Base-by-base conservation (phyloP, 2,113 vertebrate genomes). In the Ammodramus savannarum region DNA sequence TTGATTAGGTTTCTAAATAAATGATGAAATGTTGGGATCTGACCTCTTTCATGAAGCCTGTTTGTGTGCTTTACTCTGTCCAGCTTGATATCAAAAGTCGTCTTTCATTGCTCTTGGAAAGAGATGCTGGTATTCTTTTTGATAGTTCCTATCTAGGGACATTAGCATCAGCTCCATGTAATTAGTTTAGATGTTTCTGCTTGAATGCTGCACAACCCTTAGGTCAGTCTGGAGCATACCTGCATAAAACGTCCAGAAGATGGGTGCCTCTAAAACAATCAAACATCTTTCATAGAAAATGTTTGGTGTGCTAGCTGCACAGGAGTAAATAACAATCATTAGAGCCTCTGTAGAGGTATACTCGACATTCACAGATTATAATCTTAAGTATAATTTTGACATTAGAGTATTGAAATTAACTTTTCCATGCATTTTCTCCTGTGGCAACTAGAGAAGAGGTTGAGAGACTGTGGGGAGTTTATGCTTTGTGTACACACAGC, bases 131-230 rank as follows among this genome's bases (percentile, higher is more conserved):
- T 93, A 90, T 67, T 88, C 48, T 65, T 85, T 92, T 91, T 69
- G 71, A 95, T 82, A 27, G 55, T 58, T 92, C 51, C 36, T 92
- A 89, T 96, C 90, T 62, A 93, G 34, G 34, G n/a, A 85, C n/a
- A 14, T 96, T 91, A 89, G 67, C 87, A 68, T 90, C 68, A 94
- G 43, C 25, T 73, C 7, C 19, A 19, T 73, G 18, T 66, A 39
- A 91, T 58, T 85, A 55, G 26, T 69, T 90, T 78, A 86, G 81
- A 84, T 68, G 26, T 84, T 89, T 87, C 17, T 83, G n/a, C 63
- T 82, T 82, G 87, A 61, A 49, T 63, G 18, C 23, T 67, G 15
- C 69, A 43, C 16, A 87, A 23, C 69, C 26, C 26, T 90, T 68
- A 52, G 68, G 61, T 85, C 11, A 1, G 10, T 58, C 39, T 85